Conservation (phyloP, 2,797 vertebrate genomes). For the Mormyrops boulengeri region DNA sequence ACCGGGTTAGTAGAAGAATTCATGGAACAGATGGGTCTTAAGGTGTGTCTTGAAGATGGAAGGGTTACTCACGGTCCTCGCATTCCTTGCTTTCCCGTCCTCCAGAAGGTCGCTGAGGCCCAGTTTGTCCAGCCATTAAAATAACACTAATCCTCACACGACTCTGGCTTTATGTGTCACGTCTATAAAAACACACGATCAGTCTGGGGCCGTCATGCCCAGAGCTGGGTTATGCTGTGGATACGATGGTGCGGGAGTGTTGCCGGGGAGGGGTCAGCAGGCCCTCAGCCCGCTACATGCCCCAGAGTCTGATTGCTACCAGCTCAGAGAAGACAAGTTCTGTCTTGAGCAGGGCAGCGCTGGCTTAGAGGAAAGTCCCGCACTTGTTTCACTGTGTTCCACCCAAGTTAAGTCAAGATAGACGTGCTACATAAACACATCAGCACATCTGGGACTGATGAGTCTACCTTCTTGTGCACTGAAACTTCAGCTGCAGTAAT, state of each 20-base stretch:
- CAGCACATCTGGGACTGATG: constrained; percentile 6
- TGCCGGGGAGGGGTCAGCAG: constrained; percentile 34
- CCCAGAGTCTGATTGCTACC: constrained; percentile 33
- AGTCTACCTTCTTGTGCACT: not conserved
- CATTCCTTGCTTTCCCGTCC: constrained; percentile 35
- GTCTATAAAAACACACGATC: constrained; percentile 27
- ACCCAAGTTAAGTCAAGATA: not conserved
- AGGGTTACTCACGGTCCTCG: not conserved
- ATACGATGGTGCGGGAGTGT: constrained; percentile 24
- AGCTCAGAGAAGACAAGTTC: constrained; percentile 27
- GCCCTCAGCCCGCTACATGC: constrained; percentile 28
- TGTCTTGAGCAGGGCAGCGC: not conserved
- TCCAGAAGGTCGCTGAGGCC: constrained; percentile 19
- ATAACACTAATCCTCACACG: constrained; percentile 18
- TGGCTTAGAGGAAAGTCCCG: constrained; percentile 17
- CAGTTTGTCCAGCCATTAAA: constrained; percentile 32
- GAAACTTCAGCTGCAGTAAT: not conserved
- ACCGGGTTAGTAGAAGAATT: not conserved
- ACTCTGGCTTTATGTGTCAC: constrained; percentile 36
- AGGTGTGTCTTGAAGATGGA: not conserved
- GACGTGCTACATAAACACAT: not conserved
- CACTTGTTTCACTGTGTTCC: not conserved
- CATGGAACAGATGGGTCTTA: not conserved
- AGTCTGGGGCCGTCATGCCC: constrained; percentile 26
- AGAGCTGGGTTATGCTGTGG: constrained; percentile 25